phyloP scores from a whole-genome alignment of 92 coral and sea anemone genomes.

The Metridium senile region DNA sequence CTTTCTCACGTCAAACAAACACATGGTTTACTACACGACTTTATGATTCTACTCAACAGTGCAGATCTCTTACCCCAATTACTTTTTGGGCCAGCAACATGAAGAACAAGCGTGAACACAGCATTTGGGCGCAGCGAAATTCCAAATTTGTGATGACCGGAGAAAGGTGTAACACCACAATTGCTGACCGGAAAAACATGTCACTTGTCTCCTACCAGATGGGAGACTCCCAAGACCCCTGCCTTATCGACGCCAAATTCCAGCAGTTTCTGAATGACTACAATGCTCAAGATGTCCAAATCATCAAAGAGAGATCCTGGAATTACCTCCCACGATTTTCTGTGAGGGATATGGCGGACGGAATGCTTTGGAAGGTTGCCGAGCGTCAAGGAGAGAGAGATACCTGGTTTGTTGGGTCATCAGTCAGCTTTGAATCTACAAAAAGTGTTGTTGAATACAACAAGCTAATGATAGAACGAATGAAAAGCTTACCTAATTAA shows the following conservation, averaged over 20 bases:
- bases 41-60: constrained; percentile 26
- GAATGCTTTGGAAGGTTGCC: constrained; percentile 8
- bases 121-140: constrained; percentile 40
- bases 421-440: constrained; percentile 1
- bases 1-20: not conserved
- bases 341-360: constrained; percentile 1
- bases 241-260: not conserved
- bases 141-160: constrained; percentile 11
- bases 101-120: constrained; percentile 36
- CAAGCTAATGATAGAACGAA: not conserved
- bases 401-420: constrained; percentile 7
- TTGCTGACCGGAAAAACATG: not conserved
- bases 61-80: constrained; percentile 28
- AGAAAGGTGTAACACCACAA: not conserved
- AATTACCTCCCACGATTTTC: constrained; percentile 18
- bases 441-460: constrained; percentile 1
- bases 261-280: not conserved
- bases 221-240: not conserved
- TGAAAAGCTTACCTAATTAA: too few species aligned
- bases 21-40: constrained; percentile 13
- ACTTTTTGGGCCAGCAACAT: constrained; percentile 30
- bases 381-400: constrained; percentile 5
- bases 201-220: constrained; percentile 6
- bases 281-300: not conserved
- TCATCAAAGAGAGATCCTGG: constrained; percentile 3